Evolutionary conservation across 2,113 vertebrate genomes (phyloP), one percentile per base, ranked within the genome.

Genomic region (Thunnus thynnus): DNA sequence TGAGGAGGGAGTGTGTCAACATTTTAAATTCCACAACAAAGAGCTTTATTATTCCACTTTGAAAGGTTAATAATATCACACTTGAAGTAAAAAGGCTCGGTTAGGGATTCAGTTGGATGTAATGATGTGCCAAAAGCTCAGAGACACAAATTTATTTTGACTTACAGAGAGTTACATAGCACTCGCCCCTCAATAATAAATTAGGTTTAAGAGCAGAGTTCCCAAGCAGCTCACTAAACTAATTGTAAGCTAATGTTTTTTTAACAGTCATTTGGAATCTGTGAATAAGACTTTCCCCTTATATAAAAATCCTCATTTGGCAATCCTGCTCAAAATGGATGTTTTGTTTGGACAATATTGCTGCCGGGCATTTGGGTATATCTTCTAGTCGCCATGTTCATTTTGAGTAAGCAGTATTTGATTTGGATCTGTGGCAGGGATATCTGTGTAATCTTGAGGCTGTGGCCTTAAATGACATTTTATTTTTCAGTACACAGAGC

Each of bases 281-380:
- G 20, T 91, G 87, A 86, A 90, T 86, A 91, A 91, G 82, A 89
- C 50, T 90, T 91, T 90, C 85, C 88, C 75, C 52, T 80, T 83
- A 84, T 80, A 88, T 87, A 84, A 87, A 89, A 87, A 78, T 86
- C 51, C 63, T 76, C 71, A 78, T 84, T 93, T 80, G 76, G 86
- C 66, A 6, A 82, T 51, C 70, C 51, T 4, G 64, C 67, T 80
- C 60, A 77, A 87, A 87, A 86, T 86, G 81, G 88, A 91, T 93
- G 89, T 93, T 92, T 79, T 90, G 69, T 84, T 91, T 92, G 89
- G 89, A 86, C 52, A 46, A 11, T 80, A 70, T 77, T 10, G 30
- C 77, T 17, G 2, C 58, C 64, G 79, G 77, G 78, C 68, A 76
- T 86, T 83, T 67, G 67, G 67, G 63, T 80, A 81, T 76, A 84